phyloP scores from a whole-genome alignment of 2,797 vertebrate genomes.

The Merluccius polli region DNA sequence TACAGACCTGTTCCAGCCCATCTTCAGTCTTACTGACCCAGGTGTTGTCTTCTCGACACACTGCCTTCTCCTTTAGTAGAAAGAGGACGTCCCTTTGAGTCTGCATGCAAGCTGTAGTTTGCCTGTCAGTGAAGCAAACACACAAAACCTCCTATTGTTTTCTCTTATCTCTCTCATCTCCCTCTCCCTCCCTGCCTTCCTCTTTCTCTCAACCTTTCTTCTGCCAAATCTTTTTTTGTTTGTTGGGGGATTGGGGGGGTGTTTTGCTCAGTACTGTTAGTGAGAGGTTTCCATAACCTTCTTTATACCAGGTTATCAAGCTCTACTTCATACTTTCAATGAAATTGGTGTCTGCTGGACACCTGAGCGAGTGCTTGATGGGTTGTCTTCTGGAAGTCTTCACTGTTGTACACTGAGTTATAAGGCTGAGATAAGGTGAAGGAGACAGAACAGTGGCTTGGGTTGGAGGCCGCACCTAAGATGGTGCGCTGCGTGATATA shows the following conservation, averaged over 20 bases:
- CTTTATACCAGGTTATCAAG: not conserved
- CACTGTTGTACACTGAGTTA: not conserved
- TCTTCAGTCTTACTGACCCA: slow-evolving; percentile 12
- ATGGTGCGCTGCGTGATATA: not conserved
- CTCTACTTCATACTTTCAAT: not conserved
- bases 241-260: not conserved
- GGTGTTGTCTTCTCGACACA: slow-evolving; percentile 18
- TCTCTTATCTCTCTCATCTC: not conserved
- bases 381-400: too few species aligned
- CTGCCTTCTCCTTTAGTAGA: not conserved
- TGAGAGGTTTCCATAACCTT: not conserved
- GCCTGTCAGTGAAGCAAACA: not conserved
- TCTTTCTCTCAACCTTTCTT: not conserved
- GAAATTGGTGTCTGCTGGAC: not conserved
- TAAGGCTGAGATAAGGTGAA: not conserved
- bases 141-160: slow-evolving; percentile 1
- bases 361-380: not conserved
- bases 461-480: not conserved
- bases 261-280: not conserved
- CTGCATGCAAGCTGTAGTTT: not conserved
- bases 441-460: not conserved
- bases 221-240: not conserved
- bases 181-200: not conserved
- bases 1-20: slow-evolving; percentile 31
- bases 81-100: not conserved